Evolutionary conservation across 2,888 invertebrate species (phyloP).

Genomic region (Mythimna albipuncta): DNA sequence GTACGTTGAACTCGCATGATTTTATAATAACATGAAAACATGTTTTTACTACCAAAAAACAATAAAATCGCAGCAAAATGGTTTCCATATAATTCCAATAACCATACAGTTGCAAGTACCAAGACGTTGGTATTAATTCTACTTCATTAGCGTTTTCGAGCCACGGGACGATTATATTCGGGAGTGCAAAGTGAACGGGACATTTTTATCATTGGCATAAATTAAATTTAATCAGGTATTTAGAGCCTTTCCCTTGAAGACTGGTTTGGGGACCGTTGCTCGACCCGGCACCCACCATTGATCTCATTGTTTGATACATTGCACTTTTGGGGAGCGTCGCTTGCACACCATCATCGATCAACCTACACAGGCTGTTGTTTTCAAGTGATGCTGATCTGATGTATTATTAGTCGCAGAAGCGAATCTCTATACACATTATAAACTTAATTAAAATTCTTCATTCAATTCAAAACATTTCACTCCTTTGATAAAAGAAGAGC

Average conservation of each 20-base stretch:
- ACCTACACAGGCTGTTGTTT: constrained; percentile 72
- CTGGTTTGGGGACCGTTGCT: constrained; percentile 87
- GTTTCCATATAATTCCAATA: constrained; percentile 13
- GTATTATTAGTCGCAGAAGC: too few relatives aligned
- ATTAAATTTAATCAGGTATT: constrained; percentile 72
- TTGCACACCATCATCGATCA: constrained; percentile 74
- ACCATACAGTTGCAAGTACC: constrained; percentile 21
- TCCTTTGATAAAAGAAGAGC: too few relatives aligned
- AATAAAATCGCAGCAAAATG: constrained; percentile 22
- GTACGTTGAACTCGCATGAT: constrained; percentile 44
- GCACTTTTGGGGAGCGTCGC: constrained; percentile 84
- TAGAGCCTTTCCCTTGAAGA: constrained; percentile 72
- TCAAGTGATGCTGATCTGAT: background rate
- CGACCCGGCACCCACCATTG: constrained; percentile 78
- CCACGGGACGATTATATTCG: constrained; percentile 65
- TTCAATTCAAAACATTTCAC: too few relatives aligned
- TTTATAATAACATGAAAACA: constrained; percentile 6
- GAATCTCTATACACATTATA: too few relatives aligned
- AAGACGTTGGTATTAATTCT: constrained; percentile 32
- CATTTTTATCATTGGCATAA: constrained; percentile 75
- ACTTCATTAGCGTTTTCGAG: constrained; percentile 45
- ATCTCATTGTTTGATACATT: constrained; percentile 85
- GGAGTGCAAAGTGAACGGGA: constrained; percentile 68
- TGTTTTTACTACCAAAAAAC: constrained; percentile 15
- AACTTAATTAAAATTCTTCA: too few relatives aligned